phyloP scores from a whole-genome alignment of 2,888 invertebrate genomes.

The Lucinisca nassula region DNA sequence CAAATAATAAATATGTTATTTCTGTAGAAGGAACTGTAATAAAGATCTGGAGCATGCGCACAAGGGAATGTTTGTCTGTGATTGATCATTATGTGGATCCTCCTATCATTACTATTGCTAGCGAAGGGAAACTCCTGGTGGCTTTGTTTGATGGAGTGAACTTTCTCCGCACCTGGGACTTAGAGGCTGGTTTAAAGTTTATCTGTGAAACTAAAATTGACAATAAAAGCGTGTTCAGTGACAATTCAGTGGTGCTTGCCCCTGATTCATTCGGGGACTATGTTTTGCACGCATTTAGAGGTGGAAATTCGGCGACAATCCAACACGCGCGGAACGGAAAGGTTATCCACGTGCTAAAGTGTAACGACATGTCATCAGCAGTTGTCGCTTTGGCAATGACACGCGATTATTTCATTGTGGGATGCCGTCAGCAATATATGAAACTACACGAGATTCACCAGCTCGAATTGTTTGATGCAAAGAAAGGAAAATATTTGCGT shows the following conservation, averaged over 20 bases:
- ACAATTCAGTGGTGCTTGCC: slow-evolving; percentile 81
- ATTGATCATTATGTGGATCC: slow-evolving; percentile 83
- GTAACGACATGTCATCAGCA: slow-evolving; percentile 80
- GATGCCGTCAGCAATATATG: slow-evolving; percentile 84
- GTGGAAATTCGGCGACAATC: slow-evolving; percentile 80
- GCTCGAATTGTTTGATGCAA: slow-evolving; percentile 85
- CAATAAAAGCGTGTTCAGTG: slow-evolving; percentile 80
- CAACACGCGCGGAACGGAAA: slow-evolving; percentile 82
- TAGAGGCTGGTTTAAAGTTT: slow-evolving; percentile 73
- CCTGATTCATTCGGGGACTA: slow-evolving; percentile 77
- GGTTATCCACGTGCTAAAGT: slow-evolving; percentile 80
- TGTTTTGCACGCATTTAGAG: slow-evolving; percentile 84
- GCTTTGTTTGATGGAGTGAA: slow-evolving; percentile 85
- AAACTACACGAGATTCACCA: slow-evolving; percentile 83
- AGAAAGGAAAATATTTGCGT: slow-evolving; percentile 82
- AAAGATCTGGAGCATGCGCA: slow-evolving; percentile 81
- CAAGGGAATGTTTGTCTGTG: slow-evolving; percentile 73
- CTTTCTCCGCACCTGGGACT: slow-evolving; percentile 81
- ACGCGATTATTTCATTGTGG: slow-evolving; percentile 85
- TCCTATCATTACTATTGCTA: slow-evolving; percentile 80
- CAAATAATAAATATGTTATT: slow-evolving; percentile 77
- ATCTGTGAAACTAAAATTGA: slow-evolving; percentile 74
- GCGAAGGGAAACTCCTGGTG: slow-evolving; percentile 80
- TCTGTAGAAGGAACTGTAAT: slow-evolving; percentile 83
- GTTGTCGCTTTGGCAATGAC: slow-evolving; percentile 84